Evolutionary conservation across 2,888 invertebrate genomes (phyloP).

Genomic region (Protonemura montana): DNA sequence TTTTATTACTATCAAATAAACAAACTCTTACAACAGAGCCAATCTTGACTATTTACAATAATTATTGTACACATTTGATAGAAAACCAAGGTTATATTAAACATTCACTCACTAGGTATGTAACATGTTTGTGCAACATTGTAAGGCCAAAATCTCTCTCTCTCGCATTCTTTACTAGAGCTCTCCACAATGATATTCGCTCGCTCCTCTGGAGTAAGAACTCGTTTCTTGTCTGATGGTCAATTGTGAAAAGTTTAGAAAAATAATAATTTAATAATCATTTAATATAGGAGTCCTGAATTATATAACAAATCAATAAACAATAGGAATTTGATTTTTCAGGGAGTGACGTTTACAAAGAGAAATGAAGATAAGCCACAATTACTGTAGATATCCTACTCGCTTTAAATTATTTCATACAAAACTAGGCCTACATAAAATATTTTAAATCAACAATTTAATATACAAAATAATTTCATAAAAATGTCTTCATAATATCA

Average conservation of each 20-base stretch:
- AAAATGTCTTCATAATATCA: slow-evolving; percentile 36
- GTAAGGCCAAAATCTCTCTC: slow-evolving; percentile 12
- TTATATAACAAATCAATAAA: background rate
- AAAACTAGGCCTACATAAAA: slow-evolving; percentile 12
- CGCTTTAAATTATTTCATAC: slow-evolving; percentile 7
- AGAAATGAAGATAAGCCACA: slow-evolving; percentile 2
- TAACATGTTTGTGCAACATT: slow-evolving; percentile 2
- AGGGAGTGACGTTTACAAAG: background rate
- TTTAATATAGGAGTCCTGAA: background rate
- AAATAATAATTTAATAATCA: background rate
- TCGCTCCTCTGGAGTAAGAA: background rate
- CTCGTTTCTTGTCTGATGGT: background rate
- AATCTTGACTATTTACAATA: slow-evolving; percentile 22
- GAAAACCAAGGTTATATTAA: slow-evolving; percentile 28
- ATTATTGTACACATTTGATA: slow-evolving; percentile 34
- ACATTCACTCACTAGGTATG: slow-evolving; percentile 7
- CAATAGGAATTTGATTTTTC: background rate
- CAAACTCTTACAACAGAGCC: slow-evolving; percentile 38
- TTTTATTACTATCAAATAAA: slow-evolving; percentile 21
- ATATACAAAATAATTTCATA: slow-evolving; percentile 16
- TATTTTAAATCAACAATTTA: slow-evolving; percentile 7
- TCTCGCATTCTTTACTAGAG: background rate
- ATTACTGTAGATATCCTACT: background rate
- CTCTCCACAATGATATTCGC: background rate
- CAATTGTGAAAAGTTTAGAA: background rate